Conservation (phyloP, 1,140 invertebrate genomes). For the Apis florea region DNA sequence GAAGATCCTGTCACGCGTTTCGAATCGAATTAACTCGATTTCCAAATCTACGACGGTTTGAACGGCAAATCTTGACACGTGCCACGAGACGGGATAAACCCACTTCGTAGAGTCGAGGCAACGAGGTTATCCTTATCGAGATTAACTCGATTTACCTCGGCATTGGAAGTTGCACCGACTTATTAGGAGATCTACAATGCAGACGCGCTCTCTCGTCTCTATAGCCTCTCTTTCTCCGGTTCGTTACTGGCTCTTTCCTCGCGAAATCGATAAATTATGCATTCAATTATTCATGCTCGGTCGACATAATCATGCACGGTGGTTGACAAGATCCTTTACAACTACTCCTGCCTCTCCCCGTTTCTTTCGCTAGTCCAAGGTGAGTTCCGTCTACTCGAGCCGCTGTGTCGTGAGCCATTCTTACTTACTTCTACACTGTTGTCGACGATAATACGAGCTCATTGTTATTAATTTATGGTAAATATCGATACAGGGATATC, state of each 20-base stretch:
- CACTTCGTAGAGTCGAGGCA: conserved; percentile 38
- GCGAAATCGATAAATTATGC: conserved; percentile 74
- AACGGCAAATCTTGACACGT: neutral
- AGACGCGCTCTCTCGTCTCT: conserved; percentile 27
- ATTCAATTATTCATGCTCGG: conserved; percentile 75
- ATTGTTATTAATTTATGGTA: too few species aligned
- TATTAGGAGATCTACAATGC: conserved; percentile 65
- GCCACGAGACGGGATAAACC: neutral
- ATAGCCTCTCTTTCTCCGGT: neutral
- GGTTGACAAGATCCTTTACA: conserved; percentile 75
- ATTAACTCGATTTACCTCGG: conserved; percentile 67
- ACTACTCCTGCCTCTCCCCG: conserved; percentile 43
- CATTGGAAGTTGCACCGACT: conserved; percentile 61
- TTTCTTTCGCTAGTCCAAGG: conserved; percentile 40
- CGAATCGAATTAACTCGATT: neutral
- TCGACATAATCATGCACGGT: conserved; percentile 73
- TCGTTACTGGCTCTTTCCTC: conserved; percentile 52
- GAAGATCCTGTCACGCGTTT: too few species aligned
- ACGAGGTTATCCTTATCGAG: conserved; percentile 65
- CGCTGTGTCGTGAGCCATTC: conserved; percentile 42
- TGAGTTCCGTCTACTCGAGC: conserved; percentile 49
- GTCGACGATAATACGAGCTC: neutral
- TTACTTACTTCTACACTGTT: neutral
- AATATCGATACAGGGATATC: too few species aligned
- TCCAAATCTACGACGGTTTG: conserved; percentile 15